Percentiles rank a stretch among this genome's conserved stretches.
Conservation (phyloP, 1,140 invertebrate species). For the Papilio polyxenes region DNA sequence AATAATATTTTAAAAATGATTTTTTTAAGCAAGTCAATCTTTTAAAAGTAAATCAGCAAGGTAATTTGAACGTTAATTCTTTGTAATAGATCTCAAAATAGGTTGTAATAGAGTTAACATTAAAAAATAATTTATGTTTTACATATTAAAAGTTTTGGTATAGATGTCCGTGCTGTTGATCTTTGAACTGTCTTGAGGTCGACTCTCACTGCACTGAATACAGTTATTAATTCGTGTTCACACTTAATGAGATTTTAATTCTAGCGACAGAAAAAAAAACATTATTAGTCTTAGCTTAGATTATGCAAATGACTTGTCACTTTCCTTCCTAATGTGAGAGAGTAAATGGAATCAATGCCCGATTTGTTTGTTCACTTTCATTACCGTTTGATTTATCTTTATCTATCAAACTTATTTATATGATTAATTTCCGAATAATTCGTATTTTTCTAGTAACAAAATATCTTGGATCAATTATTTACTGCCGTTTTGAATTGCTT, state of each 20-base stretch:
- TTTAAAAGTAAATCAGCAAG: background rate
- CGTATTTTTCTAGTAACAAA: background rate
- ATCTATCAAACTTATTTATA: background rate
- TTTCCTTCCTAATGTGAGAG: slow-evolving; percentile 34
- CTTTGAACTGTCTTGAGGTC: slow-evolving; percentile 27
- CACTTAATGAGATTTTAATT: slow-evolving; percentile 31
- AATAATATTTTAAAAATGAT: background rate
- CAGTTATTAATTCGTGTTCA: slow-evolving; percentile 17
- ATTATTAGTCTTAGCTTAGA: background rate
- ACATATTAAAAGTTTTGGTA: background rate
- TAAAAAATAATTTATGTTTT: slow-evolving; percentile 14
- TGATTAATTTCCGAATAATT: background rate
- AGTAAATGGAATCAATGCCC: slow-evolving; percentile 3
- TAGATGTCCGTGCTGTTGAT: slow-evolving; percentile 13
- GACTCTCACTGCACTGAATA: slow-evolving; percentile 22
- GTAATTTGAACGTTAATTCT: background rate
- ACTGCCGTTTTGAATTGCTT: no score
- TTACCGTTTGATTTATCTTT: background rate
- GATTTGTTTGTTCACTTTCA: background rate
- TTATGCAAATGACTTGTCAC: slow-evolving; percentile 10
- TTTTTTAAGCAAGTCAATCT: background rate
- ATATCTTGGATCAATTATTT: no score
- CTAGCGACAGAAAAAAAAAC: background rate
- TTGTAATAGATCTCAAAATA: background rate
- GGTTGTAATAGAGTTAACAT: background rate